Base-by-base conservation (phyloP, 2,797 vertebrate genomes). In the Crax fasciolata region DNA sequence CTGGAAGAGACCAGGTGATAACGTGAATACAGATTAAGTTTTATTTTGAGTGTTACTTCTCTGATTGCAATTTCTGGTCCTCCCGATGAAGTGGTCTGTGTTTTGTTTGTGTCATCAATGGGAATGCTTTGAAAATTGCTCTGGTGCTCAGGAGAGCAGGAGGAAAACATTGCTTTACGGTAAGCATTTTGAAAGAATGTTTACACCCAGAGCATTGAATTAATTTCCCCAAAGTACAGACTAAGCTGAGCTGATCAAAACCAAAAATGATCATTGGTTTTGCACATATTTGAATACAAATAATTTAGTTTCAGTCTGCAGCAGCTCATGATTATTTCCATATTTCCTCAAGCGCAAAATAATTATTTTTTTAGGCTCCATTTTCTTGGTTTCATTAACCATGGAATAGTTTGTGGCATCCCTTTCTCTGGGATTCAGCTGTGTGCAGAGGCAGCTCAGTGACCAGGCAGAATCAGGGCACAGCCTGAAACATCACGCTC, bases 71-170 rank as follows among this genome's bases (percentile, higher is more conserved):
- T 84, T 93, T 24, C 72, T 87, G 84, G 14, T 28, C 52, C 80
- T 83, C 62, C 82, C 83, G 65, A 24, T 91, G 95, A 93, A 96
- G 93, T 57, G 79, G 46, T 72, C 43, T 2, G 10, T 92, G 88
- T 27, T 96, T 92, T 89, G 86, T 90, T 93, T 94, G 82, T 73
- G 61, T 39, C 81, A 35, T 84, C 87, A 43, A 28, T 54, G 68
- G 87, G 94, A 94, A 76, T 18, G 63, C 87, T 77, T 62, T 88
- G 84, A 75, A 97, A 97, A 97, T 97, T 97, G 95, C 87, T 88
- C 68, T 80, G 74, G 82, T 90, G 73, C 76, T 66, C 5, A 68
- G 90, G 91, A 94, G 92, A 94, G 75, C 74, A 54, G 71, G 57
- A 94, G 76, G 89, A 84, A 93, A 91, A 70, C 68, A n/a, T 74